These are phyloP conservation scores for Mystacornis crossleyi DNA, from an alignment of 2,113 vertebrate genomes.

Conservation along the genomic window DNA sequence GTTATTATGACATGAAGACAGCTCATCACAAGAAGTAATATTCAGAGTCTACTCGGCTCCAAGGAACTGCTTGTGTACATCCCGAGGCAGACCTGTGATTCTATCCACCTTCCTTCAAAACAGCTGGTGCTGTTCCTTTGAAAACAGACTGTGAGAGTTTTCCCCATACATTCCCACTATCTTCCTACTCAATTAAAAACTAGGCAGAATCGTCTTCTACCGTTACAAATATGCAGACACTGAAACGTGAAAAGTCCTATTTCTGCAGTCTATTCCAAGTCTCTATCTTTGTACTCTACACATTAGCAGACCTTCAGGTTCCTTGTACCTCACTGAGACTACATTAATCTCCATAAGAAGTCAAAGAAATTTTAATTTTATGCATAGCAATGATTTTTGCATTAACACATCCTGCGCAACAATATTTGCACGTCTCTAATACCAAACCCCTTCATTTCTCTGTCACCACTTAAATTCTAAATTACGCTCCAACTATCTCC, in stretches of 20 bases:
- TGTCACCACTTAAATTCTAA: conserved; percentile 56
- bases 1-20: not conserved
- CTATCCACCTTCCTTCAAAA: not conserved
- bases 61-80: not conserved
- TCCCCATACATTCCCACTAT: not conserved
- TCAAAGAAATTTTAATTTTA: conserved; percentile 20
- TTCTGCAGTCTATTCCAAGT: not conserved
- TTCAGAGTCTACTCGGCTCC: not conserved
- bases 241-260: not conserved
- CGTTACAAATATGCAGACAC: not conserved
- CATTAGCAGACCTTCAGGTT: not conserved
- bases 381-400: not conserved
- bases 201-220: not conserved
- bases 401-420: not conserved
- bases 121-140: not conserved
- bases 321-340: not conserved
- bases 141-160: not conserved
- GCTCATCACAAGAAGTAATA: not conserved
- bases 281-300: not conserved
- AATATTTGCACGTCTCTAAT: conserved; percentile 45
- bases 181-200: not conserved
- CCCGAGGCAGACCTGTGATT: not conserved
- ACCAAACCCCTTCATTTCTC: conserved; percentile 25
- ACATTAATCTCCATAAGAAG: not conserved
- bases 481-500: conserved; percentile 9